Evolutionary conservation across 2,888 invertebrate species (phyloP).

Genomic region (Pammene fasciana): DNA sequence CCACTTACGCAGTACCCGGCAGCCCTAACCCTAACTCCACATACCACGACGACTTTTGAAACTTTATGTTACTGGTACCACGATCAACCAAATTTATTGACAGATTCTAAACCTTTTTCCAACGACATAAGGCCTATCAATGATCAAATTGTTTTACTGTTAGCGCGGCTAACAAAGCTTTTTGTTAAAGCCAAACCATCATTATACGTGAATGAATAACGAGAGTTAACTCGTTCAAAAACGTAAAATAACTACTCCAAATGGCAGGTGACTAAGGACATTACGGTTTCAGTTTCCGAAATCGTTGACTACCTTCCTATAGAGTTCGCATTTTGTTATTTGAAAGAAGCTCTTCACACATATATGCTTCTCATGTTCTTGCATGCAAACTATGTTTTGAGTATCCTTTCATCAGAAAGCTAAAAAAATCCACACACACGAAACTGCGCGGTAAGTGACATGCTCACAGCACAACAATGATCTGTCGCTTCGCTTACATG

Average conservation of each 20-base stretch:
- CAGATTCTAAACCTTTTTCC: too few relatives aligned
- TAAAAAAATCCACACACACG: too few relatives aligned
- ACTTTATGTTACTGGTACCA: background rate
- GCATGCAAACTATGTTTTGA: too few relatives aligned
- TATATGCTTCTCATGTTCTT: background rate
- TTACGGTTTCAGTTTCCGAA: constrained; percentile 8
- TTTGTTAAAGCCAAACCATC: constrained; percentile 24
- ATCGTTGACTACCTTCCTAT: background rate
- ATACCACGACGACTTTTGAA: background rate
- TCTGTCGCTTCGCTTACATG: too few relatives aligned
- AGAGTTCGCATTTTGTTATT: background rate
- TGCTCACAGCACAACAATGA: too few relatives aligned
- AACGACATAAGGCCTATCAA: too few relatives aligned
- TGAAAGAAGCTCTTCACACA: background rate
- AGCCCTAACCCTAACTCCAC: background rate
- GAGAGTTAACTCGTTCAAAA: background rate
- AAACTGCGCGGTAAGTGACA: too few relatives aligned
- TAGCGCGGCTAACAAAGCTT: constrained; percentile 30
- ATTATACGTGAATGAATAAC: background rate
- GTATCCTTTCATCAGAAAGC: too few relatives aligned
- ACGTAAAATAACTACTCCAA: constrained; percentile 9
- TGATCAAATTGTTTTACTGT: background rate
- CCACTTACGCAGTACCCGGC: constrained; percentile 34
- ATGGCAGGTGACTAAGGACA: constrained; percentile 9
- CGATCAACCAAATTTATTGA: too few relatives aligned